Evolutionary conservation across 2,797 vertebrate species (phyloP).

Genomic region (Acanthurus tractus): DNA sequence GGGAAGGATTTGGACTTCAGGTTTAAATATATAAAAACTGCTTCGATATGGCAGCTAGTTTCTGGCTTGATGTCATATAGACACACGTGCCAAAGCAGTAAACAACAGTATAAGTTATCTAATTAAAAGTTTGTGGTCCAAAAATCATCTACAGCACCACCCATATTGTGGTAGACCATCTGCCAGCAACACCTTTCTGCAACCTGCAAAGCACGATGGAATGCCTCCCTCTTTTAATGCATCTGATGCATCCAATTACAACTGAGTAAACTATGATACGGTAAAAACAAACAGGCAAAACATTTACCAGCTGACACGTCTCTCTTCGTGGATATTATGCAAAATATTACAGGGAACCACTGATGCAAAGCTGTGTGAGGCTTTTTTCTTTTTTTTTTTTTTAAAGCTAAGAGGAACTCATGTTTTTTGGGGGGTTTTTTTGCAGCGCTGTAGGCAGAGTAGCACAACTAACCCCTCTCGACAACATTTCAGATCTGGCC

Average conservation of each 20-base stretch:
- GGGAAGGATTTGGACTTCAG: neutral
- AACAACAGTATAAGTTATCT: neutral
- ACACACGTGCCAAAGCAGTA: no score
- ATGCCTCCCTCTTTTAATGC: conserved; percentile 10
- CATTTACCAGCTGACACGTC: neutral
- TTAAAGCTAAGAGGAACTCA: no score
- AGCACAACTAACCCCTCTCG: no score
- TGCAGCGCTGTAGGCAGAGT: no score
- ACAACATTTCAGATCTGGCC: no score
- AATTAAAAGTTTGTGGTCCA: neutral
- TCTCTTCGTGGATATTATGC: neutral
- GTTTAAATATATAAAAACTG: neutral
- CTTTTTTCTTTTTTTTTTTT: neutral
- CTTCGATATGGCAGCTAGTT: neutral
- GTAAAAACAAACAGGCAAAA: conserved; percentile 9
- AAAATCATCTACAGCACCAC: neutral
- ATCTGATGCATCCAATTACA: neutral
- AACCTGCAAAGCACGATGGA: conserved; percentile 18
- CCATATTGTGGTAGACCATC: neutral
- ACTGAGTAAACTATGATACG: conserved; percentile 6
- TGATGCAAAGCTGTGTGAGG: conserved; percentile 5
- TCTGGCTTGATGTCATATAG: neutral
- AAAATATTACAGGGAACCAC: neutral
- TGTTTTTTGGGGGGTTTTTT: no score
- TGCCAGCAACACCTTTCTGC: conserved; percentile 1